Conservation (phyloP, 2,113 vertebrate genomes). For the Peromyscus polionotus region DNA sequence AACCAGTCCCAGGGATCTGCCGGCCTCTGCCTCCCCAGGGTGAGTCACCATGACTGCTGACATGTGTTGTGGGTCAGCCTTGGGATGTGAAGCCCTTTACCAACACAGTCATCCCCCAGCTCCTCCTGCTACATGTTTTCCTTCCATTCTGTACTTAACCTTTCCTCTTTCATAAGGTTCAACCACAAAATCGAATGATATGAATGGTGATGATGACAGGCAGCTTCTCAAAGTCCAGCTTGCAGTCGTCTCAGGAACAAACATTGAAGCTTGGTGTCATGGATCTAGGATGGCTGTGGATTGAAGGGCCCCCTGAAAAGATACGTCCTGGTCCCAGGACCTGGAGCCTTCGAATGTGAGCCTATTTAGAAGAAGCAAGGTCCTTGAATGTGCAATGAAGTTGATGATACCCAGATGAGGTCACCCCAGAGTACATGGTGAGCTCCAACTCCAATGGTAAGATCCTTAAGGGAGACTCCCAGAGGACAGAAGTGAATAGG, state of each 20-base stretch:
- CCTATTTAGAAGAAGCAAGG: background rate
- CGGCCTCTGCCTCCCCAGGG: background rate
- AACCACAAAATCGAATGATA: background rate
- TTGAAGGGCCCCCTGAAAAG: background rate
- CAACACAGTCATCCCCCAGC: background rate
- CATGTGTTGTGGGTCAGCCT: background rate
- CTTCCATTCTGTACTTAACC: background rate
- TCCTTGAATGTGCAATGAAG: background rate
- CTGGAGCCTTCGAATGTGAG: background rate
- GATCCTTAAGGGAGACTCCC: background rate
- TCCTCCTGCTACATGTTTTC: background rate
- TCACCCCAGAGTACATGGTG: background rate
- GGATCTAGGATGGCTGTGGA: background rate
- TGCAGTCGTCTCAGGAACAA: background rate
- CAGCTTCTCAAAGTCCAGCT: constrained; percentile 34
- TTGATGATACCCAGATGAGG: background rate
- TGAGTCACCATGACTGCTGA: background rate
- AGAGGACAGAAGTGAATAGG: background rate
- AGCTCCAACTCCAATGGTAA: background rate
- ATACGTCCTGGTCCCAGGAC: background rate
- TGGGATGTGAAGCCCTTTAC: background rate
- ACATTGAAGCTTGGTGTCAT: background rate
- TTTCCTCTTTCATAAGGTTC: background rate
- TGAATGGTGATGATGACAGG: background rate
- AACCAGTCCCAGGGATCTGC: background rate